phyloP scores from a whole-genome alignment of 2,113 vertebrate genomes.

The Plotosus lineatus region DNA sequence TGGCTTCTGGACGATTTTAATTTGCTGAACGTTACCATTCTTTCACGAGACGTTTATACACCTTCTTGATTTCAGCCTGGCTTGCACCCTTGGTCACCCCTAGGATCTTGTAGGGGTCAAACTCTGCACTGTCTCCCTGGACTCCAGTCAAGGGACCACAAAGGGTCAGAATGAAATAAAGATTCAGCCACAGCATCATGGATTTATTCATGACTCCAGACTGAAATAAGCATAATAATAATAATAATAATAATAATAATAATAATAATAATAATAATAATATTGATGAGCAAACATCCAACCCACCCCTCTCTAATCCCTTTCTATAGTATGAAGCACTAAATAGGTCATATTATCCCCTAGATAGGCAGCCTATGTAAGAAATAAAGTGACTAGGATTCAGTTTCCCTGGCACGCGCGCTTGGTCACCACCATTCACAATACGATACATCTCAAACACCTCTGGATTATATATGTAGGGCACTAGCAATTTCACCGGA shows the following conservation, averaged over 20 bases:
- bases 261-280: background rate
- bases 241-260: background rate
- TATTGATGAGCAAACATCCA: no score
- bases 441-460: background rate
- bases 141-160: slow-evolving; percentile 66
- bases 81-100: slow-evolving; percentile 83
- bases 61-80: slow-evolving; percentile 94
- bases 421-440: background rate
- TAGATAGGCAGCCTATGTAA: background rate
- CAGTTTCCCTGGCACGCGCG: background rate
- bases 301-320: no score
- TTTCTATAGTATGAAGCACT: background rate
- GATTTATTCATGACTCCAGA: slow-evolving; percentile 52
- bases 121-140: slow-evolving; percentile 75
- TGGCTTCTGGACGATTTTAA: background rate
- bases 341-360: background rate
- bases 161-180: slow-evolving; percentile 63
- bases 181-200: slow-evolving; percentile 53
- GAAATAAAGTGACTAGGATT: background rate
- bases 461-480: background rate
- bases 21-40: slow-evolving; percentile 80
- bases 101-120: slow-evolving; percentile 89
- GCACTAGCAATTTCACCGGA: background rate
- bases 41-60: slow-evolving; percentile 92
- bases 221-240: background rate